phyloP scores from a whole-genome alignment of 2,797 vertebrate genomes.

The Sebastes steindachneri region DNA sequence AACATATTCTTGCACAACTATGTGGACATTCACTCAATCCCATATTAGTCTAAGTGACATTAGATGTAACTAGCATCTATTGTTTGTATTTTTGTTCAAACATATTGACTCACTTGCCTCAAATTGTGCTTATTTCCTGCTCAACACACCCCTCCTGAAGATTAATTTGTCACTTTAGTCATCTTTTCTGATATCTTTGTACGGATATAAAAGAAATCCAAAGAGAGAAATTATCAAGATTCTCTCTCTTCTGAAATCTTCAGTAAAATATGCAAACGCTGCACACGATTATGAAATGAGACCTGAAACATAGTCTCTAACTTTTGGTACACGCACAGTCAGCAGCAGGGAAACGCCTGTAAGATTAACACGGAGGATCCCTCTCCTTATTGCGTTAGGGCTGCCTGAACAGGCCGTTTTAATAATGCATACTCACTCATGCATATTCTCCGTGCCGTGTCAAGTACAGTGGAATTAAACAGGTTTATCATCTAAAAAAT shows the following conservation, averaged over 20 bases:
- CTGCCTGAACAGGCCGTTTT: slow-evolving; percentile 68
- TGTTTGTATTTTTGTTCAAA: background rate
- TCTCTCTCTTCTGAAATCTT: slow-evolving; percentile 21
- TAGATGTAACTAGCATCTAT: background rate
- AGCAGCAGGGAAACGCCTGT: slow-evolving; percentile 68
- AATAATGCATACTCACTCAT: slow-evolving; percentile 83
- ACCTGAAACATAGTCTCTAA: slow-evolving; percentile 57
- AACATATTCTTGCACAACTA: background rate
- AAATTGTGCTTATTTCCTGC: background rate
- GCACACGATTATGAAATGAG: slow-evolving; percentile 69
- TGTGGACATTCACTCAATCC: background rate
- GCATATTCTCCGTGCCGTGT: slow-evolving; percentile 74
- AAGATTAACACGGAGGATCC: slow-evolving; percentile 71
- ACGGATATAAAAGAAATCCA: background rate
- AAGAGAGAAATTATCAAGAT: slow-evolving; percentile 8
- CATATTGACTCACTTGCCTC: background rate
- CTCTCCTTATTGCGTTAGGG: slow-evolving; percentile 63
- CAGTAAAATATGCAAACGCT: slow-evolving; percentile 64
- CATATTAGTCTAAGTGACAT: background rate
- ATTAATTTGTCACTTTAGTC: background rate
- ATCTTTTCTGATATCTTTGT: background rate
- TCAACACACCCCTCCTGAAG: background rate
- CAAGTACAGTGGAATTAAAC: slow-evolving; percentile 79
- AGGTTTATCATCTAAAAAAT: slow-evolving; percentile 80
- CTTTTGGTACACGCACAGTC: slow-evolving; percentile 64